Conservation (phyloP, 2,797 vertebrate genomes). For the Catamblyrhynchus diadema region DNA sequence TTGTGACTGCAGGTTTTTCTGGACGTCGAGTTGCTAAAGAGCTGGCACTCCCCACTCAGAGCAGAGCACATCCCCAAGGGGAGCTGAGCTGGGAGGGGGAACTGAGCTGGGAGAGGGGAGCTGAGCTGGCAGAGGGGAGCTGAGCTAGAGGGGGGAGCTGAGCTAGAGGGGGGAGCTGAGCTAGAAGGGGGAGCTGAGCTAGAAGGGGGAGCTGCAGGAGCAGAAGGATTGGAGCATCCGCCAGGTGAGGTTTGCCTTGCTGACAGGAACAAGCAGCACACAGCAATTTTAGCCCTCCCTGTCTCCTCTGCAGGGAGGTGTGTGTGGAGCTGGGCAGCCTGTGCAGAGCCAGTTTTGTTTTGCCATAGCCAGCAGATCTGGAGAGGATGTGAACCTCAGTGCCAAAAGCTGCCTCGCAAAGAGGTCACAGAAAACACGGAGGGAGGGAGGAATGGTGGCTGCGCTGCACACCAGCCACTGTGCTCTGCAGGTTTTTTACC, state of each 20-base stretch:
- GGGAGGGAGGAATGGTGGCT: background rate
- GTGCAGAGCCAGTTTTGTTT: background rate
- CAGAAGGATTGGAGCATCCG: background rate
- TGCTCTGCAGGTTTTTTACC: background rate
- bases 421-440: background rate
- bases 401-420: background rate
- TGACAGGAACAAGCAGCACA: background rate
- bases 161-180: too few relatives aligned
- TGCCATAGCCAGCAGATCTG: background rate
- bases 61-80: background rate
- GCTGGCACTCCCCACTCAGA: background rate
- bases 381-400: background rate
- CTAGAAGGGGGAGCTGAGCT: background rate
- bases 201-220: accelerated
- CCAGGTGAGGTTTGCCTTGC: background rate
- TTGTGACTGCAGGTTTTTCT: constrained; percentile 55
- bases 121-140: too few relatives aligned
- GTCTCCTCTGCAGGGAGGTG: background rate
- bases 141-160: too few relatives aligned
- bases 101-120: background rate
- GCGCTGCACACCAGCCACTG: background rate
- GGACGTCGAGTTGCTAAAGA: background rate
- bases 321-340: background rate
- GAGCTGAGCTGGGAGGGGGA: background rate
- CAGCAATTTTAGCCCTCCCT: background rate